These are phyloP conservation scores for Elmis aenea DNA, from an alignment of 2,888 invertebrate genomes.

Conservation along the genomic window DNA sequence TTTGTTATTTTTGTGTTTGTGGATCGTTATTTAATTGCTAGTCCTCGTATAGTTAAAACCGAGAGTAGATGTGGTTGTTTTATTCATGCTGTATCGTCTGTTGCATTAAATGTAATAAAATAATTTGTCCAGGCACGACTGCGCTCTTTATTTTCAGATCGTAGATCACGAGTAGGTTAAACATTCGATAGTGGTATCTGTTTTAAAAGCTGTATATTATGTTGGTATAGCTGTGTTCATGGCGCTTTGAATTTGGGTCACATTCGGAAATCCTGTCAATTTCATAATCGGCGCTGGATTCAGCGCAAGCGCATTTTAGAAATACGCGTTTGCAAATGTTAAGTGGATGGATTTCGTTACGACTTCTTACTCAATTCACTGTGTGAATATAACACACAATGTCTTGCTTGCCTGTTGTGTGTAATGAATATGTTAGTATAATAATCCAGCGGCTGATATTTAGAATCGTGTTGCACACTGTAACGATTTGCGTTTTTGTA, in stretches of 20 bases:
- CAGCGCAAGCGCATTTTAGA: constrained; percentile 13
- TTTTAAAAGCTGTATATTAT: too few species aligned
- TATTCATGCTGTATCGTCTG: too few species aligned
- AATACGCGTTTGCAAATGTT: constrained; percentile 21
- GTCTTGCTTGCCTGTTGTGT: constrained; percentile 9
- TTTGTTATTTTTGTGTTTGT: too few species aligned
- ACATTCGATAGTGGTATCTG: too few species aligned
- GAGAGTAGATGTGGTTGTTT: too few species aligned
- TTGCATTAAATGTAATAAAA: too few species aligned
- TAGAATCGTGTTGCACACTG: neutral
- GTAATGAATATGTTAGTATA: constrained; percentile 13
- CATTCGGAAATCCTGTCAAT: constrained; percentile 23
- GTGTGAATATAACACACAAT: constrained; percentile 17
- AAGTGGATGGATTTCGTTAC: constrained; percentile 24
- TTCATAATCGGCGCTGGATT: constrained; percentile 17
- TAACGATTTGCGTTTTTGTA: too few species aligned
- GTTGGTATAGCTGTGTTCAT: constrained; percentile 7
- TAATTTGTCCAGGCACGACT: too few species aligned
- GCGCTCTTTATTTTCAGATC: too few species aligned
- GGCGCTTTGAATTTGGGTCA: constrained; percentile 20
- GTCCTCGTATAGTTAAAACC: too few species aligned
- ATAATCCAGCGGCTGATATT: neutral
- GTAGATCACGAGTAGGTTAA: too few species aligned
- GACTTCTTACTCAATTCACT: constrained; percentile 17
- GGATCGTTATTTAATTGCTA: too few species aligned